Evolutionary conservation across 2,113 vertebrate genomes (phyloP), one percentile per base, ranked within the genome.

Genomic region (Trochalopteron elliotii): DNA sequence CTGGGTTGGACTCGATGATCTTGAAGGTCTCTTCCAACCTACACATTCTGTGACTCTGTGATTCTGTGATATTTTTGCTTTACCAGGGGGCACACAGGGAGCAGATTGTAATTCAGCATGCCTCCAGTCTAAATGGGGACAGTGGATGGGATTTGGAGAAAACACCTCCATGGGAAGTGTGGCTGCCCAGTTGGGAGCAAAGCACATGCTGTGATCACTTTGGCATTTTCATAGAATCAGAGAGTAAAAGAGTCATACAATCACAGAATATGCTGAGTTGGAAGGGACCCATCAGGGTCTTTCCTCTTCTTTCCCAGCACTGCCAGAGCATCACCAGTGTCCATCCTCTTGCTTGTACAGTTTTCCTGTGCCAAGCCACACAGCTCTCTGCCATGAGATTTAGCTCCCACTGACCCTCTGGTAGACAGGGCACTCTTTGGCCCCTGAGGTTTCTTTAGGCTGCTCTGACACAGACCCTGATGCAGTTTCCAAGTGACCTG

Each of bases 41-140:
- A n/a, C n/a, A n/a, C n/a, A n/a, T n/a, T n/a, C n/a, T n/a, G n/a
- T n/a, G n/a, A n/a, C n/a, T n/a, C n/a, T n/a, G n/a, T n/a, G n/a
- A n/a, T n/a, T n/a, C n/a, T n/a, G n/a, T n/a, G n/a, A n/a, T n/a
- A 49, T 21, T 86, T 80, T 61, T 92, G 22, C 20, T 93, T 86
- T 50, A 10, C 18, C 9, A 19, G 10, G 6, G 6, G 3, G 4
- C 25, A 59, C 12, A 24, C 0, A 45, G 61, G 25, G 33, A 71
- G 30, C 2, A 1, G n/a, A 28, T 17, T 69, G 20, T n/a, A 50
- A 52, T 33, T 84, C 59, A 37, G 3, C 16, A 16, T 87, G 65
- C 28, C 35, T 57, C 25, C 60, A 52, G 39, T 5, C 4, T 12
- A 35, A 44, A 15, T 31, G 56, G 18, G 37, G 39, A 55, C 22